Base-by-base conservation (phyloP, 1,140 invertebrate species). In the Drosophila parvula region DNA sequence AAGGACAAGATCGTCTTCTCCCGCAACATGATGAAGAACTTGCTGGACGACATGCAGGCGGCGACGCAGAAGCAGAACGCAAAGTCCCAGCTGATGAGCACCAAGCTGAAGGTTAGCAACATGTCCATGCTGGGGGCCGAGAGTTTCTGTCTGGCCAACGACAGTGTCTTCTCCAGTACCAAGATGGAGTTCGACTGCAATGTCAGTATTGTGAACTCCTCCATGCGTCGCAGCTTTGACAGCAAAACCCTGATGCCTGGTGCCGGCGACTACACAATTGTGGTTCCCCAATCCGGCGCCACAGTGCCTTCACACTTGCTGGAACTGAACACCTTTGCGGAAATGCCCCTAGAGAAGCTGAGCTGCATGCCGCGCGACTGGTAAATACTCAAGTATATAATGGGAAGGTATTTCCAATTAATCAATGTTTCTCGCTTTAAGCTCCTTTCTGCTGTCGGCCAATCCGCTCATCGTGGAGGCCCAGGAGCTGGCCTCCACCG, bases 391-490 rank as follows among this genome's bases (percentile, higher is more conserved):
- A 1, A 4, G 34, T 12, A 1, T 32, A 14, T 14, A 14, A 7
- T n/a, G 16, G 22, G 27, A 48, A 32, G 4, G 12, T 0, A 22
- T 44, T 32, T 48, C 16, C 62, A 43, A 57, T 50, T 75, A 55
- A 64, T 44, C 34, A 41, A 18, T 43, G 51, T 62, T 43, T 51
- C 56, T 27, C 16, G n/a, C 55, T 38, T 55, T 2, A 4, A 92
- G 91, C 58, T 61, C 75, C 18, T 85, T 78, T 63, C 74, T 89
- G 60, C 58, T 92, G 14, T 65, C 78, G 50, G 89, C 90, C 73
- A 91, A 91, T 90, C 91, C 91, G 55, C 75, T 91, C 28, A 78
- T 91, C 47, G 81, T 88, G n/a, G 89, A 91, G 43, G 74, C 77
- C 34, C 86, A 85, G 67, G 91, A 91, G 58, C 77, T 91, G 22